phyloP scores from a whole-genome alignment of 2,113 vertebrate genomes.

The Hippocampus abdominalis region DNA sequence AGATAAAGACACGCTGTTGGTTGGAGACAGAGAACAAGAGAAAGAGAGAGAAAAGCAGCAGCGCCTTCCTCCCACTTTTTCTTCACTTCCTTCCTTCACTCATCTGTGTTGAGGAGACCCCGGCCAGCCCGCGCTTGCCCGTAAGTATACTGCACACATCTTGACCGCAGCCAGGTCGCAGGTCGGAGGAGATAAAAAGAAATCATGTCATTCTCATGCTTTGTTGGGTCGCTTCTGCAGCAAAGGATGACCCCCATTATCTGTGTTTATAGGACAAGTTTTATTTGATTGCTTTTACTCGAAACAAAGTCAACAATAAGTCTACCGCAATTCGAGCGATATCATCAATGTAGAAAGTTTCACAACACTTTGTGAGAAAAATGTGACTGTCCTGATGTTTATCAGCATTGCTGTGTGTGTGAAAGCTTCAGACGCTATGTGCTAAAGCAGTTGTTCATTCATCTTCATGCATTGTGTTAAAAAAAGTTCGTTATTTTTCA shows the following conservation, averaged over 20 bases:
- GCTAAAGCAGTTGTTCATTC: neutral
- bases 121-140: slow-evolving; percentile 38
- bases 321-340: neutral
- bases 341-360: slow-evolving; percentile 2
- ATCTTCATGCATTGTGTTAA: neutral
- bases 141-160: slow-evolving; percentile 60
- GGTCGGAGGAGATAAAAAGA: neutral
- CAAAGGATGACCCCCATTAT: neutral
- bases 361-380: neutral
- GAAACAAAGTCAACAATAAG: slow-evolving; percentile 2
- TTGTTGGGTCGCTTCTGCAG: neutral
- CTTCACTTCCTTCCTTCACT: slow-evolving; percentile 58
- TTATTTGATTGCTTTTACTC: neutral
- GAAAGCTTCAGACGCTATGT: neutral
- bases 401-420: slow-evolving; percentile 20
- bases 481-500: neutral
- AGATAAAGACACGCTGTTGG: slow-evolving; percentile 64
- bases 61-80: slow-evolving; percentile 46
- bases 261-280: neutral
- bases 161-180: slow-evolving; percentile 1
- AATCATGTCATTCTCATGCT: neutral
- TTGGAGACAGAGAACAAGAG: slow-evolving; percentile 39
- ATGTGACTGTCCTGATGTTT: slow-evolving; percentile 18
- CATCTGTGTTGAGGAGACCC: slow-evolving; percentile 46
- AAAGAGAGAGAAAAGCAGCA: slow-evolving; percentile 30